Evolutionary conservation across 1,140 invertebrate genomes (phyloP).

Genomic region (Anastatus disparis): DNA sequence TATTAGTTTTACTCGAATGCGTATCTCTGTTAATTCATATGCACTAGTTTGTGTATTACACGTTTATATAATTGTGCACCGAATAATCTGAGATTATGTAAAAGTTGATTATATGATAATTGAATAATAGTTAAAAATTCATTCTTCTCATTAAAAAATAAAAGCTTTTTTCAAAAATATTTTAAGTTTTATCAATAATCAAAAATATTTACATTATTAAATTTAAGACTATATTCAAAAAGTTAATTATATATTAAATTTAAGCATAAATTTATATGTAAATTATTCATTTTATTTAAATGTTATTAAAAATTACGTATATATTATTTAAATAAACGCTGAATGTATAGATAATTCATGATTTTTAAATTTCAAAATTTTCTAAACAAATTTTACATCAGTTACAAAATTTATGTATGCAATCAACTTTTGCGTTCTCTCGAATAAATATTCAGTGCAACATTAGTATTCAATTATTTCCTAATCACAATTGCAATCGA

Average conservation of each 20-base stretch:
- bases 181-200: no score
- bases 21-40: constrained; percentile 36
- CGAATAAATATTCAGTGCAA: constrained; percentile 12
- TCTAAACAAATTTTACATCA: not conserved
- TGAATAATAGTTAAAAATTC: not conserved
- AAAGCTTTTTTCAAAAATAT: no score
- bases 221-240: not conserved
- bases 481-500: not conserved
- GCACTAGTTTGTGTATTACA: constrained; percentile 41
- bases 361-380: not conserved
- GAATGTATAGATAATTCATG: not conserved
- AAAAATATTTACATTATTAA: no score
- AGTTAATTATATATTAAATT: not conserved
- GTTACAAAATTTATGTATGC: no score
- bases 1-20: constrained; percentile 42
- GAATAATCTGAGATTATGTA: not conserved
- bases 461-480: not conserved
- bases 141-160: no score
- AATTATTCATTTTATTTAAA: not conserved
- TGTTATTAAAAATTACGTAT: not conserved
- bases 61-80: constrained; percentile 27
- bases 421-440: constrained; percentile 16
- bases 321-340: no score
- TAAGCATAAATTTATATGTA: not conserved
- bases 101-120: not conserved